Evolutionary conservation across 2,113 vertebrate species (phyloP), one percentile per base, ranked within the genome.

Genomic region (Neodontobutis hainanensis): DNA sequence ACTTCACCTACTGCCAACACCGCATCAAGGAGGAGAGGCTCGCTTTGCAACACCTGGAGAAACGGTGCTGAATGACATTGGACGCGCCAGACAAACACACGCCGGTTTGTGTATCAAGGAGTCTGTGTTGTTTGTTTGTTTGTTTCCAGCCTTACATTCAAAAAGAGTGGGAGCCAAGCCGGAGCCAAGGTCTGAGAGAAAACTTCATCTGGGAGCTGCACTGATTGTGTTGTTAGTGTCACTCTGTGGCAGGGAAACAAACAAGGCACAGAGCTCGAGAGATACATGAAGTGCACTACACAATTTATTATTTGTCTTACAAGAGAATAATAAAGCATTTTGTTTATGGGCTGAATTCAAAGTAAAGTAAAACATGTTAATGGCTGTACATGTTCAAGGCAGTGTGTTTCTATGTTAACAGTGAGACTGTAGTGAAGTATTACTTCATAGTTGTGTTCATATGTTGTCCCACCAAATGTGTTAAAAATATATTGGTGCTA

Each of bases 1-100:
- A 60, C 51, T 74, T 65, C 60, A 76, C 61, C 58, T 61, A 0
- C 74, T 68, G 65, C 70, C 65, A 75, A 61, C 66, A 47, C 42
- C 15, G 49, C 50, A 48, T 43, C 8, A 0, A 59, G 60, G 70
- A n/a, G 10, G 73, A 12, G 11, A 61, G 60, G 34, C 65, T 67
- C 8, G 6, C 16, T 65, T 62, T 57, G 64, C 65, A 55, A 16
- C 64, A 59, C 57, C 36, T 62, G 60, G 59, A 68, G 51, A 38
- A 15, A 65, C 36, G 43, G 58, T 2, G 48, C 1, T 55, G 40
- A 50, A 68, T 16, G 45, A 53, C 42, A 40, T 2, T 15, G 40
- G 58, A 78, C n/a, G 46, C 27, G 16, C 44, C 56, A 65, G 34
- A 60, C 36, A 61, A 63, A 70, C 38, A 51, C 35, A 46, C 44